Evolutionary conservation across 1,140 invertebrate genomes (phyloP), one percentile per base, ranked within the genome.

Genomic region (Littorina saxatilis): DNA sequence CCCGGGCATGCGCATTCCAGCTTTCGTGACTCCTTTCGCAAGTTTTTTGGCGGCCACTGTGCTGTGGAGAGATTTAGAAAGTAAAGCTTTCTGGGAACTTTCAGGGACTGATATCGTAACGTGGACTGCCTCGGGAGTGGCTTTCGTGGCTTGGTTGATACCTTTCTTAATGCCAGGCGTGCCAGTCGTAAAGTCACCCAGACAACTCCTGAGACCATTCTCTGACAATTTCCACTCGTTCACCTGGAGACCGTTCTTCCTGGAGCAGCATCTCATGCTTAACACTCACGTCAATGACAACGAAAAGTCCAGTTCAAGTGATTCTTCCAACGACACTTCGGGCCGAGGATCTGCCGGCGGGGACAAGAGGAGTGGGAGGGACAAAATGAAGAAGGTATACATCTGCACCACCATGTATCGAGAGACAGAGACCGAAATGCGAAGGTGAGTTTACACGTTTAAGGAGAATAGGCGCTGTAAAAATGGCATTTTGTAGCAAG

Each of bases 391-490:
- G 68, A 63, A 17, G 0, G 81, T 89, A 5, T 89, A 84, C 52
- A 80, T 89, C 29, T 89, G 88, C 74, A 89, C 88, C 2, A 89
- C 88, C 11, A 89, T 89, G 88, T 89, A 87, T 58, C 82, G 84
- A 37, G 88, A 89, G 74, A 85, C 84, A 0, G 72, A 85, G 37
- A 52, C 76, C 7, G 88, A 89, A 83, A 89, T 89, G 88, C 74
- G 61, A 61, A 66, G 70, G 70, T 73, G 17, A 68, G 66, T 17
- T 63, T 27, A 63, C n/a, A n/a, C n/a, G n/a, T n/a, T n/a, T n/a
- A 27, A 47, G 43, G 43, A 47, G 43, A 47, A 47, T 47, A 5
- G 43, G 17, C 17, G n/a, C n/a, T n/a, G n/a, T n/a, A n/a, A n/a
- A n/a, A n/a, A n/a, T n/a, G n/a, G n/a, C n/a, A n/a, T n/a, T n/a